Conservation (phyloP, 1,140 invertebrate species). For the Limonius californicus region DNA sequence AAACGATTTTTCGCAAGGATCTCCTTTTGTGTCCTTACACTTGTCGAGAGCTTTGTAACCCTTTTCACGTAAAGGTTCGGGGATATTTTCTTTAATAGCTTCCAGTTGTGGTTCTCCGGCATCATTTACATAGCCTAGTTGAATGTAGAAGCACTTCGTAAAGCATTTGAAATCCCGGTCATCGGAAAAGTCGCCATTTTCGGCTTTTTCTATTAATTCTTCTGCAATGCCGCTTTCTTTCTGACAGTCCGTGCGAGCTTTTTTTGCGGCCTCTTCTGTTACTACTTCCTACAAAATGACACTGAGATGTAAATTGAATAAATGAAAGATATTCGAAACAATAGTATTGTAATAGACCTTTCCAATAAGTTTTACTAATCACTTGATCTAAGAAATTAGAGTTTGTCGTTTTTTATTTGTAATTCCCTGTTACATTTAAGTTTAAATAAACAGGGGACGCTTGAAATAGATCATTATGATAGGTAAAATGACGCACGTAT, state of each 20-base stretch:
- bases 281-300: too few relatives aligned
- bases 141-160: constrained; percentile 34
- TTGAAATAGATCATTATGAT: too few relatives aligned
- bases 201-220: constrained; percentile 32
- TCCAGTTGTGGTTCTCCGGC: constrained; percentile 36
- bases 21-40: constrained; percentile 19
- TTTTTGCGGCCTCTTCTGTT: background rate
- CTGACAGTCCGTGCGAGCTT: constrained; percentile 38
- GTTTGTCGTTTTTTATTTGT: too few relatives aligned
- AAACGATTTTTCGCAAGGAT: constrained; percentile 26
- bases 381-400: too few relatives aligned
- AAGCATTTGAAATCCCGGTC: constrained; percentile 33
- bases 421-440: too few relatives aligned
- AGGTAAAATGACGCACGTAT: too few relatives aligned
- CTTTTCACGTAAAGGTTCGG: constrained; percentile 14
- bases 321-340: too few relatives aligned
- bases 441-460: too few relatives aligned
- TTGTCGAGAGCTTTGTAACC: constrained; percentile 21
- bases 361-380: too few relatives aligned
- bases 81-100: constrained; percentile 30
- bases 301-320: too few relatives aligned
- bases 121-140: constrained; percentile 30
- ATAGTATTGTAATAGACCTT: too few relatives aligned
- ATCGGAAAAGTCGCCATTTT: constrained; percentile 30
- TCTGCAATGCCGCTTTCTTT: constrained; percentile 38